These are phyloP conservation scores for Eristalis tenax DNA, from an alignment of 2,888 invertebrate genomes.

Conservation along the genomic window DNA sequence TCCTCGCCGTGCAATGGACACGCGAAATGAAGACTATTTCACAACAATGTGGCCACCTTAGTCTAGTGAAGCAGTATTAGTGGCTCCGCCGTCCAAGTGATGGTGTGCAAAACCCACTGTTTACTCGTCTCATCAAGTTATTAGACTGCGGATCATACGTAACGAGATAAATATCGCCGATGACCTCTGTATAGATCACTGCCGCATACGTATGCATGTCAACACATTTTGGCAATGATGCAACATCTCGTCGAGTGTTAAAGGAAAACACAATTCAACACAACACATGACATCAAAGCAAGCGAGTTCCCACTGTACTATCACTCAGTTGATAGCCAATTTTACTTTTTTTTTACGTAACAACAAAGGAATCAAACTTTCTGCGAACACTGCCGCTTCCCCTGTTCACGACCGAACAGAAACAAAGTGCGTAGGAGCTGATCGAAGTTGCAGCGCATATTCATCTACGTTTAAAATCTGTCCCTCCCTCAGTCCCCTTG, in stretches of 20 bases:
- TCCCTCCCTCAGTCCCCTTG: not conserved
- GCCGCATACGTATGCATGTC: not conserved
- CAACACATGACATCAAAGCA: constrained; percentile 11
- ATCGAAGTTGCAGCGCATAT: constrained; percentile 16
- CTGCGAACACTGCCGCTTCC: not conserved
- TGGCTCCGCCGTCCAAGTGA: not conserved
- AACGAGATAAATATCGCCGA: constrained; percentile 2
- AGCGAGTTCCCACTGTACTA: not conserved
- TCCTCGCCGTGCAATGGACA: not conserved
- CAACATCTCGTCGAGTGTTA: constrained; percentile 1
- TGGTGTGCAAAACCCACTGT: not conserved
- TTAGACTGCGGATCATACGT: constrained; percentile 8
- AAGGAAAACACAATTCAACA: not conserved
- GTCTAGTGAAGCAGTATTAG: not conserved
- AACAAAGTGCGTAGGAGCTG: constrained; percentile 29
- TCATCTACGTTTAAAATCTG: not conserved
- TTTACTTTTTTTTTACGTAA: constrained; percentile 20
- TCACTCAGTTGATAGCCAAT: constrained; percentile 1
- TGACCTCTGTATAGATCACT: constrained; percentile 3
- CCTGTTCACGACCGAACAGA: not conserved
- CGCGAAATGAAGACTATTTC: not conserved
- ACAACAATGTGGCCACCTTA: not conserved
- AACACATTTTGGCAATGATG: constrained; percentile 19
- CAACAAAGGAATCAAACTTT: constrained; percentile 9
- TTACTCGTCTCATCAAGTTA: not conserved